Evolutionary conservation across 1,140 invertebrate species (phyloP).

Genomic region (Antheraea pernyi): DNA sequence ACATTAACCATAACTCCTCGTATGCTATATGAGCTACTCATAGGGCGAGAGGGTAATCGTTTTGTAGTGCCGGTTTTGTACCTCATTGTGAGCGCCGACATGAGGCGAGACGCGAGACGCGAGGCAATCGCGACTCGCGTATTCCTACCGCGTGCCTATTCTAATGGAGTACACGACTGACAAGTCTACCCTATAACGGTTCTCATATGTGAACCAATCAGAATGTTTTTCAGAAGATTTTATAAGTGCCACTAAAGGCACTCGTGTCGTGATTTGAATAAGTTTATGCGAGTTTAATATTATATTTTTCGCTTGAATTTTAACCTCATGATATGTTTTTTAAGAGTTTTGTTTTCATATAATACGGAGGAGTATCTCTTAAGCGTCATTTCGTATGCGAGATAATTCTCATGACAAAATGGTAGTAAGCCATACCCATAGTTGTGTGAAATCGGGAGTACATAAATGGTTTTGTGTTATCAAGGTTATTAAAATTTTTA

Average conservation of each 20-base stretch:
- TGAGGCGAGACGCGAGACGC: constrained; percentile 14
- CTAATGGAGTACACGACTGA: constrained; percentile 49
- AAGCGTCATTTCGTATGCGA: too few relatives aligned
- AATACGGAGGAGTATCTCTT: too few relatives aligned
- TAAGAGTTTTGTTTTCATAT: too few relatives aligned
- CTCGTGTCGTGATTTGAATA: constrained; percentile 40
- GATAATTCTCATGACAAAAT: too few relatives aligned
- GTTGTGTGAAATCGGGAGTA: too few relatives aligned
- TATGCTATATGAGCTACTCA: constrained; percentile 38
- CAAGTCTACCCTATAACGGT: constrained; percentile 31
- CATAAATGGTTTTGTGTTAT: too few relatives aligned
- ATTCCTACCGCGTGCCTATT: constrained; percentile 56
- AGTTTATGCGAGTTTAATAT: not conserved
- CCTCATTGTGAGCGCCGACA: constrained; percentile 41
- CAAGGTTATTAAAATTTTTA: too few relatives aligned
- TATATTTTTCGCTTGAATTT: too few relatives aligned
- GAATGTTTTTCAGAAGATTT: constrained; percentile 39
- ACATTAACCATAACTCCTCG: constrained; percentile 12
- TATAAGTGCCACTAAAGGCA: constrained; percentile 47
- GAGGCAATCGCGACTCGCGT: constrained; percentile 47
- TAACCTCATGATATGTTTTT: too few relatives aligned
- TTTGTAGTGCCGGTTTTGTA: constrained; percentile 59
- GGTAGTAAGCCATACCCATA: too few relatives aligned
- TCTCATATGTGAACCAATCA: constrained; percentile 37
- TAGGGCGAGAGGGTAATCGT: constrained; percentile 64